Conservation (phyloP, 1,140 invertebrate species). For the Microvelia longipes region DNA sequence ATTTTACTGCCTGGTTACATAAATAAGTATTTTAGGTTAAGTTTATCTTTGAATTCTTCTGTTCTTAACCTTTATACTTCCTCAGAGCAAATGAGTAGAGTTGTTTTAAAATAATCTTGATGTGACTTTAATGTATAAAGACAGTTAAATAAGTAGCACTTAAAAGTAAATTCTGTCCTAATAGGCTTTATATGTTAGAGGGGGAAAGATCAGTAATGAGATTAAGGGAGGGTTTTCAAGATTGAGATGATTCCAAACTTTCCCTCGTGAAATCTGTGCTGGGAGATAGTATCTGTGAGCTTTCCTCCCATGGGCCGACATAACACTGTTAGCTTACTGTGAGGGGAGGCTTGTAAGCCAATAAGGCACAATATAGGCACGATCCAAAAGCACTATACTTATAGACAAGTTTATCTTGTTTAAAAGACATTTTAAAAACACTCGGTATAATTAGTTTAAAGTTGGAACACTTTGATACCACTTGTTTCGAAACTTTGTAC, state of each 20-base stretch:
- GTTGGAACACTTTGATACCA: not conserved
- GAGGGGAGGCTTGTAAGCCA: not conserved
- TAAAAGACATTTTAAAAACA: not conserved
- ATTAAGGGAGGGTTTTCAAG: not conserved
- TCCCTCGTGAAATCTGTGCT: not conserved
- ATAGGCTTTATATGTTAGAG: not conserved
- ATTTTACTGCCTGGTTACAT: no score
- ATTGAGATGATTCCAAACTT: not conserved
- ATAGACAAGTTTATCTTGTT: not conserved
- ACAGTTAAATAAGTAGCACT: not conserved
- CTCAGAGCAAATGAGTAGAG: no score
- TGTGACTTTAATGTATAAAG: not conserved
- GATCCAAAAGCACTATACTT: not conserved
- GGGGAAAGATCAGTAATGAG: not conserved
- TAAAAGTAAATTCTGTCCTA: not conserved
- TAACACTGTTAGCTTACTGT: not conserved
- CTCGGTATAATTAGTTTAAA: not conserved
- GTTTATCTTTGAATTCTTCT: no score
- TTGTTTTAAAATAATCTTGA: no score
- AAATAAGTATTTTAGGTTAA: no score
- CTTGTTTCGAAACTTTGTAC: no score
- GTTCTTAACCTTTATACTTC: no score
- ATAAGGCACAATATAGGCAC: not conserved
- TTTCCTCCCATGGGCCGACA: not conserved
- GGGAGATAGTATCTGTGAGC: not conserved